Evolutionary conservation across 2,113 vertebrate genomes (phyloP).

Genomic region (Mustelus asterias): DNA sequence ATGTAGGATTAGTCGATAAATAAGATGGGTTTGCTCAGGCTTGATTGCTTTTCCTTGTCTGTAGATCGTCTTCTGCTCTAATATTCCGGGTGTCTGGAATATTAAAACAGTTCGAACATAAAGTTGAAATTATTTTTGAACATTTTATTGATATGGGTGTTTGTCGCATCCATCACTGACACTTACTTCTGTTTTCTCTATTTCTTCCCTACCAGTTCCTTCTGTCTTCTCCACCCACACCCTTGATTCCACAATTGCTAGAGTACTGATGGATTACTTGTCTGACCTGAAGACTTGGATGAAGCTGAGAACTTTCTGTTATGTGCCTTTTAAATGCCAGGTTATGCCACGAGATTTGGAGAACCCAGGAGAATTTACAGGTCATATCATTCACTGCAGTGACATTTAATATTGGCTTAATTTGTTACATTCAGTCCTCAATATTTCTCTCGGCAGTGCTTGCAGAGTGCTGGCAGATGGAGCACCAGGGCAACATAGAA

Average conservation of each 20-base stretch:
- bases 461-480: background rate
- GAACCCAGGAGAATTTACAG: background rate
- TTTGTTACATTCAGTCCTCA: background rate
- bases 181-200: background rate
- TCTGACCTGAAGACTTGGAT: background rate
- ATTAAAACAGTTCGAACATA: background rate
- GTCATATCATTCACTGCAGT: background rate
- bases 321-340: background rate
- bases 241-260: background rate
- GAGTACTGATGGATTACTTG: background rate
- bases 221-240: background rate
- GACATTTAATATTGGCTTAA: background rate
- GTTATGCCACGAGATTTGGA: background rate
- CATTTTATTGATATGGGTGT: background rate
- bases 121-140: background rate
- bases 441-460: background rate
- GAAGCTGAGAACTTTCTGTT: background rate
- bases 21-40: background rate
- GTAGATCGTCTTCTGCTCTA: background rate
- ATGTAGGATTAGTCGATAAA: background rate
- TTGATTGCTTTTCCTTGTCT: background rate
- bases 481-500: background rate
- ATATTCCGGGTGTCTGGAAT: background rate
- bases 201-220: background rate
- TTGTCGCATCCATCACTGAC: background rate